Base-by-base conservation (phyloP, 2,113 vertebrate species). In the Hippocampus barbouri region DNA sequence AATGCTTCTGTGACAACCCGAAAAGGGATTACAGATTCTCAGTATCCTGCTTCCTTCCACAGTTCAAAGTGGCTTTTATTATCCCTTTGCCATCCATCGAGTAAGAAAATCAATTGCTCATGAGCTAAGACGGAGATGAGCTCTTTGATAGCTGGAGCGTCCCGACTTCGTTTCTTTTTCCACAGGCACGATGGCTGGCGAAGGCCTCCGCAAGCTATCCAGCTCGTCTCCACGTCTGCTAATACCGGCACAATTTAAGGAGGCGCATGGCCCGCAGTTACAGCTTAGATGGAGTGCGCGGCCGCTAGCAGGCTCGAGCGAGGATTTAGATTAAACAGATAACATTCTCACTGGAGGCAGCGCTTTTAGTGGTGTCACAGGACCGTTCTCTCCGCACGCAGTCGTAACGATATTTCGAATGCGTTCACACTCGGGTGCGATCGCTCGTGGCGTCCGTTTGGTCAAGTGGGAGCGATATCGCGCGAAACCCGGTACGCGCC, bases 301-400 rank as follows among this genome's bases (percentile, higher is more conserved):
- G 71, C 68, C 73, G 83, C 72, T 10, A 38, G 73, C 30, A 78
- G 66, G 59, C 72, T 72, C 68, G 23, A 73, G 68, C 71, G 79
- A 61, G 84, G 85, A 79, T 89, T 88, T 85, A 78, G 82, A 89
- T 89, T 61, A 80, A 83, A 83, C 72, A 45, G 82, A 88, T 80
- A 85, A 79, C 71, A n/a, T 87, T 81, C 71, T 85, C 69, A 21
- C 80, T 71, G 79, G 69, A 83, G 61, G 73, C 71, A 47, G 76
- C 1, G 27, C 34, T 21, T 62, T 53, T 14, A 14, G 71, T 47
- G 1, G 56, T 3, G 34, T 27, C 38, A 41, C 49, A 54, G 34
- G 62, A 43, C 34, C 23, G 40, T 18, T 77, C 69, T 68, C 69
- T 68, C n/a, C 64, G 66, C 47, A 14, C 14, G 21, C 21, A 23